Conservation (phyloP, 2,797 vertebrate species). For the Hafferia zeledoni region DNA sequence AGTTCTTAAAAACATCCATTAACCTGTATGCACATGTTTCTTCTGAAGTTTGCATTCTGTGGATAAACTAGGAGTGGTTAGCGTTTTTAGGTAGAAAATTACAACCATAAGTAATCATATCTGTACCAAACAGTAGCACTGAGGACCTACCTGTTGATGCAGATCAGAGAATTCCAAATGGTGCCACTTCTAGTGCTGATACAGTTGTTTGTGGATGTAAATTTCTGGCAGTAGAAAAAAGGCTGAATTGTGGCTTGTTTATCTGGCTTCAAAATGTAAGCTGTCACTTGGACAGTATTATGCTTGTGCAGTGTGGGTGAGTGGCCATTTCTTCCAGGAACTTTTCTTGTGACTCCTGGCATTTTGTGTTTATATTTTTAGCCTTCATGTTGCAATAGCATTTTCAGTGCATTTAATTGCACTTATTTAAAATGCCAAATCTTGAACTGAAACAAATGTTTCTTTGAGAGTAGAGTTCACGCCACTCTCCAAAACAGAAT, state of each 20-base stretch:
- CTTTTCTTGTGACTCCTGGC: background rate
- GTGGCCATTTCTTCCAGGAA: background rate
- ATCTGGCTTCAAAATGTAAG: background rate
- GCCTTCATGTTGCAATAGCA: background rate
- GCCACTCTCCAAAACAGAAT: background rate
- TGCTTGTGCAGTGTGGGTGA: background rate
- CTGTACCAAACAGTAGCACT: background rate
- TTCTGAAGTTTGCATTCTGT: background rate
- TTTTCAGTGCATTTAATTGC: slow-evolving; percentile 1
- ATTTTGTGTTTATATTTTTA: background rate
- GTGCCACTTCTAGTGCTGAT: background rate
- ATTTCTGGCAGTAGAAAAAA: background rate
- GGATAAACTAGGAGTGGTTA: background rate
- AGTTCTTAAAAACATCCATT: background rate
- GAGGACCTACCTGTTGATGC: background rate
- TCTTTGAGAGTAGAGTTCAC: background rate
- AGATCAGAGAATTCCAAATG: background rate
- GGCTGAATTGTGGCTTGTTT: background rate
- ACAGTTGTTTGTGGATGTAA: background rate
- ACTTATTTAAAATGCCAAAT: background rate
- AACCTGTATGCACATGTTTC: background rate
- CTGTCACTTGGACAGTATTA: background rate
- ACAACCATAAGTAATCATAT: rapidly evolving
- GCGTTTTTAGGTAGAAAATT: background rate
- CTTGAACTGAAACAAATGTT: background rate